These are phyloP conservation scores for Bucorvus abyssinicus DNA, from an alignment of 2,797 vertebrate genomes.

Conservation along the genomic window DNA sequence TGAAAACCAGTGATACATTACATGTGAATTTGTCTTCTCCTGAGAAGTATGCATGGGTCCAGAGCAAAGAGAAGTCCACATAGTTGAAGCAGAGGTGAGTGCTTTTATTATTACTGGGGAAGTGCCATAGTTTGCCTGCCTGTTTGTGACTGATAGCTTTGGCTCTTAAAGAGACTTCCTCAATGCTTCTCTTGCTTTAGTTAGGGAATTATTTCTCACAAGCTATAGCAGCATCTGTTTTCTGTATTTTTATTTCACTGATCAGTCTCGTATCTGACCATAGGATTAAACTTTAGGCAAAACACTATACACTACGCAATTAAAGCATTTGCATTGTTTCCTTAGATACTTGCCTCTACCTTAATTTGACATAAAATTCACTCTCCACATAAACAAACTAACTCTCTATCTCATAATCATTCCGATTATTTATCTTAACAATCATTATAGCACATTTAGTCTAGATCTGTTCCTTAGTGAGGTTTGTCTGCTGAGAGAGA, in stretches of 20 bases:
- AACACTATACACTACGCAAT: neutral
- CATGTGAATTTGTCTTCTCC: constrained; percentile 18
- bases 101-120: neutral
- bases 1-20: constrained; percentile 26
- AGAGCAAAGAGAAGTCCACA: neutral
- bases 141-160: neutral
- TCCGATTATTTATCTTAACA: neutral
- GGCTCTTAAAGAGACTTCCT: neutral
- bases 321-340: neutral
- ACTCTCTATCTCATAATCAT: neutral
- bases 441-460: neutral
- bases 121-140: neutral
- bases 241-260: neutral
- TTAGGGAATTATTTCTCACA: neutral
- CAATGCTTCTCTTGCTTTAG: neutral
- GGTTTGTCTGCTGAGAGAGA: neutral
- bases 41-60: neutral
- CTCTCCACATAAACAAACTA: neutral
- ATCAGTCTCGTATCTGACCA: neutral
- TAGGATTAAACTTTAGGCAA: neutral
- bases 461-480: neutral
- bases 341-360: neutral
- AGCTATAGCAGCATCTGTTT: neutral
- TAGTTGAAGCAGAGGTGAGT: neutral
- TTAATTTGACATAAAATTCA: neutral